Evolutionary conservation across 2,888 invertebrate genomes (phyloP), one percentile per base, ranked within the genome.

Genomic region (Dasypolia templi): DNA sequence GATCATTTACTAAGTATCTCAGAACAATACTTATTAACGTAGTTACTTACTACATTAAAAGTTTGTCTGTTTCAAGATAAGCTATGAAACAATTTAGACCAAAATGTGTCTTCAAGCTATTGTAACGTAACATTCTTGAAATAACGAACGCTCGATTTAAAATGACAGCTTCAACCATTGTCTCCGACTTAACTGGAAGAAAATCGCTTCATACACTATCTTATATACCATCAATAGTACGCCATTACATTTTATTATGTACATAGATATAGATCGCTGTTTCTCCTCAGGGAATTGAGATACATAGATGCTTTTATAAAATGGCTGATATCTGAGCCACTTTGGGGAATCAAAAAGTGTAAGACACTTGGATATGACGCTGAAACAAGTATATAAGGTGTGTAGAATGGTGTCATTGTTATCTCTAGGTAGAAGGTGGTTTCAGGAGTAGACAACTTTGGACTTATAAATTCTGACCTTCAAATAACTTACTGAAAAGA

Each of bases 251-350:
- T 82, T 79, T 82, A 82, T 82, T 82, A 82, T 82, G 62, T 82
- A 79, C 75, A 82, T 72, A 79, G 56, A 74, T 77, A 77, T 56
- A 53, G 53, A 77, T 81, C 81, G 72, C 55, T 69, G 65, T 44
- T 51, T n/a, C 42, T 79, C 85, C 74, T 46, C 0, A 7, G 86
- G 74, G 85, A 79, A 59, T 66, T 42, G 64, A 74, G 73, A 81
- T 72, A 83, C 83, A 81, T 74, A 78, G 79, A 82, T 75, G 77
- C 82, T 77, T 83, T 81, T 81, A 78, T 70, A 66, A 83, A 67
- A 83, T 26, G 77, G 46, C 69, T 75, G 83, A 85, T 85, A 85
- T 78, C 58, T 73, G 77, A 85, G 63, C 74, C 79, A 82, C 85
- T 83, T 77, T 66, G 26, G 86, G 86, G 85, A 86, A 73, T 83